Evolutionary conservation across 2,888 invertebrate genomes (phyloP).

Genomic region (Andrena minutula): DNA sequence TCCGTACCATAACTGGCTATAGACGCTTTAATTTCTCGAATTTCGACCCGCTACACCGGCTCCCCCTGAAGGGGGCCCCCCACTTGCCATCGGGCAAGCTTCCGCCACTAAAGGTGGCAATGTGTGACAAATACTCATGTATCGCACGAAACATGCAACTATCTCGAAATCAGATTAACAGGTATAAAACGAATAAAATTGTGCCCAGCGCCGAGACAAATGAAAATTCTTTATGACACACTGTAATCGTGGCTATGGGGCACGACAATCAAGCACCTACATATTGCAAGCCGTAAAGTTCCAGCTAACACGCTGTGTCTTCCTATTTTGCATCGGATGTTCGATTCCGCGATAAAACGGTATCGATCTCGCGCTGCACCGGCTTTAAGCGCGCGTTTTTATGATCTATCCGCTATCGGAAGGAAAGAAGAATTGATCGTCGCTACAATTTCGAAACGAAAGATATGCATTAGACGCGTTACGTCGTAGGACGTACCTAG

Average conservation of each 20-base stretch:
- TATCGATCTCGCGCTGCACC: background rate
- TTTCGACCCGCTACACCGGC: too few species aligned
- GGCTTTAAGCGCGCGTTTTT: background rate
- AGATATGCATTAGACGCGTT: background rate
- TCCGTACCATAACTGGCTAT: too few species aligned
- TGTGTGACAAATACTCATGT: too few species aligned
- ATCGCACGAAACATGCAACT: too few species aligned
- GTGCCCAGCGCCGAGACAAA: background rate
- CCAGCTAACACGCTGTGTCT: background rate
- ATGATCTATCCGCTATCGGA: background rate
- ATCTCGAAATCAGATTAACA: too few species aligned
- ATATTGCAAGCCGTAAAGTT: background rate
- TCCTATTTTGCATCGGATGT: background rate
- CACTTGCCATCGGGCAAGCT: too few species aligned
- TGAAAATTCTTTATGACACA: background rate
- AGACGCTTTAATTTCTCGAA: too few species aligned
- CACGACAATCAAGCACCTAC: background rate
- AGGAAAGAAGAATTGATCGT: constrained; percentile 1
- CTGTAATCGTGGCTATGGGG: background rate
- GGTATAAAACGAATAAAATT: too few species aligned
- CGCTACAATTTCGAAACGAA: background rate
- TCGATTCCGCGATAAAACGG: background rate
- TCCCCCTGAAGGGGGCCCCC: too few species aligned
- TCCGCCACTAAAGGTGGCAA: too few species aligned
- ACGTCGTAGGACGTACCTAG: too few species aligned